Evolutionary conservation across 2,888 invertebrate genomes (phyloP).

Genomic region (Heliconius hortense): DNA sequence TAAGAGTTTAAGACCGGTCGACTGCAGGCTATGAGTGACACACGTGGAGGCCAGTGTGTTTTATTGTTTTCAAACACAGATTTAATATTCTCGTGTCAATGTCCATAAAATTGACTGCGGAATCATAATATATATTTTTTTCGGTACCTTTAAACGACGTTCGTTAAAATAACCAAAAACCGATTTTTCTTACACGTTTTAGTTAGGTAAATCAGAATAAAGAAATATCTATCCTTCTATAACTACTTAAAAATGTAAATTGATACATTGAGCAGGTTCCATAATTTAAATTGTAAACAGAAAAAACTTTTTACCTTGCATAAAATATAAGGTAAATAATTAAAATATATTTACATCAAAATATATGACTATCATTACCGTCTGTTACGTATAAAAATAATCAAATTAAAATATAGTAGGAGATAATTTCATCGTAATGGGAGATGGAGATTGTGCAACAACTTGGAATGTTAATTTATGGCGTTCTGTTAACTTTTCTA

Average conservation of each 20-base stretch:
- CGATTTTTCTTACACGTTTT: neutral
- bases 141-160: neutral
- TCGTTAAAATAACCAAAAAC: neutral
- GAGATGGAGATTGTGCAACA: conserved; percentile 62
- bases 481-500: conserved; percentile 64
- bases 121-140: neutral
- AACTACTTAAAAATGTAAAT: neutral
- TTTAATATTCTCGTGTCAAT: neutral
- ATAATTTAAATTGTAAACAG: neutral
- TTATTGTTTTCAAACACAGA: conserved; percentile 41
- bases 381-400: conserved; percentile 38
- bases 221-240: neutral
- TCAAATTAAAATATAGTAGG: conserved; percentile 43
- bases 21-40: conserved; percentile 68
- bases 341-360: neutral
- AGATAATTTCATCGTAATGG: conserved; percentile 56
- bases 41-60: conserved; percentile 52
- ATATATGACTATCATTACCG: conserved; percentile 18
- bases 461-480: conserved; percentile 71
- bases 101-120: neutral
- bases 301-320: neutral
- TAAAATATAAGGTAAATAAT: conserved; percentile 7
- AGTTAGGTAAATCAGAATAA: neutral
- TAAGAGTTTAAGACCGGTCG: conserved; percentile 57
- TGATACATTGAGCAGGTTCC: neutral